phyloP scores from a whole-genome alignment of 1,140 invertebrate genomes.

The Drosophila albomicans region DNA sequence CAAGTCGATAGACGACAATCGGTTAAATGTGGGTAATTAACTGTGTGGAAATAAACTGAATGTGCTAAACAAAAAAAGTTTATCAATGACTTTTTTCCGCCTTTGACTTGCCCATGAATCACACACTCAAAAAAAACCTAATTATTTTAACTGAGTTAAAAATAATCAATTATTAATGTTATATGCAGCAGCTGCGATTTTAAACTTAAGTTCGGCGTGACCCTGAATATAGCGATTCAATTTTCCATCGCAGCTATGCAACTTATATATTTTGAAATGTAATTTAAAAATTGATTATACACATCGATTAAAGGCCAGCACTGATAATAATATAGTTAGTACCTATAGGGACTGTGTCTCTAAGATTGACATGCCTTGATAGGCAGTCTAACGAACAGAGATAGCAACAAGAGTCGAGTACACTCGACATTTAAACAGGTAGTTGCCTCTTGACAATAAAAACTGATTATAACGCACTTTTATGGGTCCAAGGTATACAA shows the following conservation, averaged over 20 bases:
- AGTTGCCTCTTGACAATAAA: neutral
- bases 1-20: constrained; percentile 15
- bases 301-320: neutral
- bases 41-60: neutral
- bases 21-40: neutral
- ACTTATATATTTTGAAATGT: too few relatives aligned
- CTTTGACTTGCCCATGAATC: neutral
- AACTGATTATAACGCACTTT: neutral
- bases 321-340: neutral
- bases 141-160: too few relatives aligned
- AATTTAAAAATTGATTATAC: too few relatives aligned
- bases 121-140: constrained; percentile 1
- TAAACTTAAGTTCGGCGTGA: neutral
- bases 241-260: too few relatives aligned
- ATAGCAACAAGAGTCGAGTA: neutral
- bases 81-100: neutral
- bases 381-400: neutral
- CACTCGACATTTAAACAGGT: neutral
- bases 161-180: neutral
- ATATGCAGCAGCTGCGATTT: neutral
- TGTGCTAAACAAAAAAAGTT: neutral
- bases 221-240: too few relatives aligned
- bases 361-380: neutral
- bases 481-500: constrained; percentile 1
- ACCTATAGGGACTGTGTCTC: neutral